Conservation (phyloP, 2,888 invertebrate genomes). For the Adelphocoris suturalis region DNA sequence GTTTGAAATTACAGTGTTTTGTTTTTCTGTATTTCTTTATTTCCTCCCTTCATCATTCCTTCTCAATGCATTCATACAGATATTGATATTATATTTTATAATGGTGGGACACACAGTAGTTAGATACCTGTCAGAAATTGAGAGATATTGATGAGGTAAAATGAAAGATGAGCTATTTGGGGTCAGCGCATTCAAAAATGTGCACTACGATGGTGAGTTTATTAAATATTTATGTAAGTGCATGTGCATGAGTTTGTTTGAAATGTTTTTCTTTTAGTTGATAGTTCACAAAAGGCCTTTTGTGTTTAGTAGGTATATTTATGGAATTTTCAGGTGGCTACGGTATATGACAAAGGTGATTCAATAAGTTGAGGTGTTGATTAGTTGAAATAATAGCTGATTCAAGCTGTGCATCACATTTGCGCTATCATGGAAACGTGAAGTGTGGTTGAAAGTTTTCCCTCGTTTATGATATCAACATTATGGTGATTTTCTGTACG, state of each 20-base stretch:
- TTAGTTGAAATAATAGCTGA: not conserved
- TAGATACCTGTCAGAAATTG: not conserved
- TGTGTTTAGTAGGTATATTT: not conserved
- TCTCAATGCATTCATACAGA: not conserved
- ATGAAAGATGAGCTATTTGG: not conserved
- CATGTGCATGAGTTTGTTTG: conserved; percentile 17
- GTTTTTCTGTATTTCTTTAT: not conserved
- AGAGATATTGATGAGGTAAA: not conserved
- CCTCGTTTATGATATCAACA: not conserved
- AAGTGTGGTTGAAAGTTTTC: not conserved
- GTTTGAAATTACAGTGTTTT: conserved; percentile 42
- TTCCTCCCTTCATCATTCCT: conserved; percentile 7
- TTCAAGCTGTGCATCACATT: not conserved
- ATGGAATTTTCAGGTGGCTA: not conserved
- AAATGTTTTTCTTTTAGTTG: not conserved
- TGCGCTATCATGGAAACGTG: not conserved
- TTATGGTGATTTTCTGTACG: not conserved
- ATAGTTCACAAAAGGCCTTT: conserved; percentile 61
- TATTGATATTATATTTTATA: not conserved
- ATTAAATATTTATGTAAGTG: not conserved
- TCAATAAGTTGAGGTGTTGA: not conserved
- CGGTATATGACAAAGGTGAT: not conserved
- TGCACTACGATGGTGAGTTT: not conserved
- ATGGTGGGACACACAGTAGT: conserved; percentile 6
- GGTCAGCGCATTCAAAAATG: too few relatives aligned